Percentiles rank a stretch among this genome's conserved stretches.
Evolutionary conservation across 2,888 invertebrate genomes (phyloP).

Genomic region (Lasioglossum villosulum): DNA sequence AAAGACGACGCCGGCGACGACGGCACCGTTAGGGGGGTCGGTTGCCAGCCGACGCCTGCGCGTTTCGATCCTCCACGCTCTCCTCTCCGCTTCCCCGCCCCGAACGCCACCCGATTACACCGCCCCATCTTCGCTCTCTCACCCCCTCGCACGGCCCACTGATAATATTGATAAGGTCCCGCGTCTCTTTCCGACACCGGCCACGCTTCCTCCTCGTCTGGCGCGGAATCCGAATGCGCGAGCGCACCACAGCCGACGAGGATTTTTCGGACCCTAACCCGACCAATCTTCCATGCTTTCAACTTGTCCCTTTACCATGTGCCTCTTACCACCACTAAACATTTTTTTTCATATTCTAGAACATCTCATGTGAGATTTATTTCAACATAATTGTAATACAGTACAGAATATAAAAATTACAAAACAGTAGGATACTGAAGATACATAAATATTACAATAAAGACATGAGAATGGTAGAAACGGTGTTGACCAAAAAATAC

Average conservation of each 20-base stretch:
- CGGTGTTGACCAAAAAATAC: too few relatives aligned
- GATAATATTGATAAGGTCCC: slow-evolving; percentile 76
- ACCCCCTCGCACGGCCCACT: slow-evolving; percentile 61
- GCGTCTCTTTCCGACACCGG: slow-evolving; percentile 50
- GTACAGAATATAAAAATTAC: too few relatives aligned
- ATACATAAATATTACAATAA: too few relatives aligned
- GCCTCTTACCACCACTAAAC: too few relatives aligned
- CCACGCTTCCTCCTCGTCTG: slow-evolving; percentile 31
- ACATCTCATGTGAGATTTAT: too few relatives aligned
- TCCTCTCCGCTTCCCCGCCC: slow-evolving; percentile 49
- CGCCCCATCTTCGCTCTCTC: slow-evolving; percentile 50
- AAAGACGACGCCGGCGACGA: slow-evolving; percentile 63
- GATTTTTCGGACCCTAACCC: slow-evolving; percentile 17
- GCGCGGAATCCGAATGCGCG: slow-evolving; percentile 14
- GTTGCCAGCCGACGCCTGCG: slow-evolving; percentile 71
- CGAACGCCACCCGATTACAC: slow-evolving; percentile 61
- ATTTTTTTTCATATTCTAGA: too few relatives aligned
- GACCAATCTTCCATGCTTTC: background rate
- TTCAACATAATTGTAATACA: too few relatives aligned
- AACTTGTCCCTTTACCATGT: slow-evolving; percentile 16
- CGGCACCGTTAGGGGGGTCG: slow-evolving; percentile 57
- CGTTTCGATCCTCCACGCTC: slow-evolving; percentile 42
- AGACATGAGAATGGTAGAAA: too few relatives aligned
- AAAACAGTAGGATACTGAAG: too few relatives aligned
- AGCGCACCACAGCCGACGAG: background rate